Evolutionary conservation across 2,797 vertebrate species (phyloP), one percentile per base, ranked within the genome.

Genomic region (Protosalanx chinensis): DNA sequence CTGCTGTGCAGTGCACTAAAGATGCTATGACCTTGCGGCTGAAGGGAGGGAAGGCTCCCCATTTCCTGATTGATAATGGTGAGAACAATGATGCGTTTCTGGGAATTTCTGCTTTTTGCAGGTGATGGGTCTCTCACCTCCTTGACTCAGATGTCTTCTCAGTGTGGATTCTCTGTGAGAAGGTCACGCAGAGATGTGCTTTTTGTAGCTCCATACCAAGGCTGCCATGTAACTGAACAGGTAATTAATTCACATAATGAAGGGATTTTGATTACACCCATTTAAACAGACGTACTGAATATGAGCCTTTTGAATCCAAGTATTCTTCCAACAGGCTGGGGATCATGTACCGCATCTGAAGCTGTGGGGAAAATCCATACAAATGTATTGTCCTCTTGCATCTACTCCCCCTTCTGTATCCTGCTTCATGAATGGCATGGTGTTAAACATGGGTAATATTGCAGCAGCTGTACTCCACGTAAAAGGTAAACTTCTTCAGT

Each of bases 151-250:
- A 79, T 87, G 76, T 73, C 83, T 8, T 53, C 78, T 3, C 60
- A 61, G 20, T 87, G 88, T 75, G 86, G 86, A 10, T 85, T 81
- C 64, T 84, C 82, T 37, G 70, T 86, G 32, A 84, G 53, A 72
- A 74, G 85, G 5, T 80, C 70, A 4, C 77, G 75, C 6, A 82
- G 86, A 71, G 68, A 87, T 33, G 63, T 85, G 20, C 53, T 35
- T 4, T 82, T 83, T 20, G 23, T 70, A 30, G 75, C 83, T 65
- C 74, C 80, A 2, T 86, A 85, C 51, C 67, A 62, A 18, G 75
- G 79, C 41, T 89, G 87, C 67, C 68, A 84, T 72, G 82, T 89
- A 49, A 62, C 49, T 58, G 49, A 79, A 66, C 70, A 85, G 79
- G 87, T 83, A 46, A 46, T 46, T 83, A 46, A 46, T 46, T 46